phyloP scores from a whole-genome alignment of 1,140 invertebrate genomes.

The Aphidius gifuensis region DNA sequence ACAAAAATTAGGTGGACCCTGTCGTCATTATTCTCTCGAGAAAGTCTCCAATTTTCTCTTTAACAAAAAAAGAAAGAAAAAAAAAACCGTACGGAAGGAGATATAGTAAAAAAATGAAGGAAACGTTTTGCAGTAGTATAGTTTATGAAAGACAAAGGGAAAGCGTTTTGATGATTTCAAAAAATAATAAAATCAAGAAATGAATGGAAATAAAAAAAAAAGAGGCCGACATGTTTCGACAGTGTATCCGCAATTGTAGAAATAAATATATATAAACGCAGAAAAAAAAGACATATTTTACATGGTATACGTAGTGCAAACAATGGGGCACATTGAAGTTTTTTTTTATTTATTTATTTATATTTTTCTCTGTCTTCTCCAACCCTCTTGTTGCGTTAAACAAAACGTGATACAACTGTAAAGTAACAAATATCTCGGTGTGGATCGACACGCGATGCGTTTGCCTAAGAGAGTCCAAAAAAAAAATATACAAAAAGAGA shows the following conservation, averaged over 20 bases:
- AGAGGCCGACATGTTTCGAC: conserved; percentile 15
- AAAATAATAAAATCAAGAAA: too few relatives aligned
- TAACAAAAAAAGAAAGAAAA: not conserved
- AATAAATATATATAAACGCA: not conserved
- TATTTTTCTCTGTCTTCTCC: too few relatives aligned
- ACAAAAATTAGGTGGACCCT: not conserved
- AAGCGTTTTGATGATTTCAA: not conserved
- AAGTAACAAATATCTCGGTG: conserved; percentile 53
- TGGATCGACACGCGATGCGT: conserved; percentile 51
- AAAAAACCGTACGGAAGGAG: not conserved
- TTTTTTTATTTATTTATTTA: conserved; percentile 22
- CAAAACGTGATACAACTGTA: conserved; percentile 46
- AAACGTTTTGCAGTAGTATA: not conserved
- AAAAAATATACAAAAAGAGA: conserved; percentile 1
- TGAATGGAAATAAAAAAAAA: not conserved
- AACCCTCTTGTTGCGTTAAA: conserved; percentile 25
- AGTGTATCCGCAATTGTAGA: conserved; percentile 13
- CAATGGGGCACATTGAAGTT: conserved; percentile 26
- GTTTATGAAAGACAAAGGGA: conserved; percentile 9
- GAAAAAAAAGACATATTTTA: not conserved
- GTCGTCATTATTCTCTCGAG: not conserved
- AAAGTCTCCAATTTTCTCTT: not conserved
- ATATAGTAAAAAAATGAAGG: not conserved
- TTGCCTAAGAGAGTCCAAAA: conserved; percentile 10
- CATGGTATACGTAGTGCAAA: not conserved